phyloP scores from a whole-genome alignment of 30 jellyfish, hydroid and myxozoan genomes.

The Nemopilema nomurai region DNA sequence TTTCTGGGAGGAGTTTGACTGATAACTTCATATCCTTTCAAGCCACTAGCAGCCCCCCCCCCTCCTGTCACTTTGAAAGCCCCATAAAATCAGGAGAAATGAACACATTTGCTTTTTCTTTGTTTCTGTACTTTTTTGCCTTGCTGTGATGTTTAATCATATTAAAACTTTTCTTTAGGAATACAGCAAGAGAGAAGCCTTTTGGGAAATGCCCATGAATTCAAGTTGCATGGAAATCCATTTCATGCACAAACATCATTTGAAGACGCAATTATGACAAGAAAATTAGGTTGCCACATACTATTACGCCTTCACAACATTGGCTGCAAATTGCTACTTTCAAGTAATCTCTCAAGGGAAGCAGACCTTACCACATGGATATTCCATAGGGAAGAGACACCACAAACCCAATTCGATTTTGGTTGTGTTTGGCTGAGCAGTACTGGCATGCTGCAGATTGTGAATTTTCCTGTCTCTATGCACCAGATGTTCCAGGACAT shows the following conservation, averaged over 20 bases:
- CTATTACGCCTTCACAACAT: conserved; percentile 9
- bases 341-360: conserved; percentile 40
- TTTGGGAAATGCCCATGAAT: conserved; percentile 50
- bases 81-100: too few species aligned
- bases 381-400: conserved; percentile 45
- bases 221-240: conserved; percentile 51
- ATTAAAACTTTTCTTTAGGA: conserved; percentile 25
- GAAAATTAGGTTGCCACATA: conserved; percentile 27
- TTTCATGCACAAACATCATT: not conserved
- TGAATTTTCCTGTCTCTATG: conserved; percentile 46
- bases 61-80: too few species aligned
- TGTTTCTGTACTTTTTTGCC: not conserved
- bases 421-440: conserved; percentile 49
- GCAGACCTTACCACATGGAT: conserved; percentile 56
- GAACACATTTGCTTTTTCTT: too few species aligned
- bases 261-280: conserved; percentile 9
- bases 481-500: conserved; percentile 12
- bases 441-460: conserved; percentile 36
- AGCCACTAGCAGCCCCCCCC: too few species aligned
- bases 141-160: not conserved
- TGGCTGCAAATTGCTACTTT: conserved; percentile 47
- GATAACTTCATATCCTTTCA: too few species aligned
- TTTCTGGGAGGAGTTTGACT: too few species aligned
- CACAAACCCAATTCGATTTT: conserved; percentile 9
- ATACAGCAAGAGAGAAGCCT: conserved; percentile 21